These are phyloP conservation scores for Leptonema lineaticorne DNA, from an alignment of 1,140 invertebrate genomes.

Conservation along the genomic window DNA sequence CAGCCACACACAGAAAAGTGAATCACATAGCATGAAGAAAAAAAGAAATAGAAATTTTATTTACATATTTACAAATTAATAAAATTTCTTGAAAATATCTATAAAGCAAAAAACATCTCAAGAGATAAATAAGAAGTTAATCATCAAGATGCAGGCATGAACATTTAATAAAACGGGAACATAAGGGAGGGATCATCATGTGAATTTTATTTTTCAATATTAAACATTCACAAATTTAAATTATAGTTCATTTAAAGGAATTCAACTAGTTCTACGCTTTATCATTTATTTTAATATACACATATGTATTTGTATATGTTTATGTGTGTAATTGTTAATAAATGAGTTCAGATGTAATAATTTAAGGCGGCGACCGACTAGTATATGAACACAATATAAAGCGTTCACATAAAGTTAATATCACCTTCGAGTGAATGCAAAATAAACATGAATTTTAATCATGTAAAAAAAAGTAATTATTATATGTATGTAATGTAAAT, in stretches of 20 bases:
- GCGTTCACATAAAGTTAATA: too few relatives aligned
- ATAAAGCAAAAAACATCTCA: conserved; percentile 27
- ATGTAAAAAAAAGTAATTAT: too few relatives aligned
- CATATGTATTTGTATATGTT: neutral
- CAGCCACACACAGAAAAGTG: conserved; percentile 33
- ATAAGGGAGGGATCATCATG: neutral
- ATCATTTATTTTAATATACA: too few relatives aligned
- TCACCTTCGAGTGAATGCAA: too few relatives aligned
- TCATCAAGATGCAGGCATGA: conserved; percentile 31
- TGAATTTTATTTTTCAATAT: neutral
- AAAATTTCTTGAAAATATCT: conserved; percentile 20
- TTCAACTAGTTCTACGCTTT: neutral
- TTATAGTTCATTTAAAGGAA: neutral
- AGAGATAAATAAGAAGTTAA: conserved; percentile 8
- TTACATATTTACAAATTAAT: conserved; percentile 26
- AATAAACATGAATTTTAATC: too few relatives aligned
- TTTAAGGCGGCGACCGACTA: neutral
- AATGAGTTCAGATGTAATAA: neutral
- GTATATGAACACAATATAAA: neutral
- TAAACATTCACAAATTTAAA: neutral
- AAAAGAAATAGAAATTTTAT: conserved; percentile 24
- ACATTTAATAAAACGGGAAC: conserved; percentile 15
- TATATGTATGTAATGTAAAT: too few relatives aligned
- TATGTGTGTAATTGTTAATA: neutral
- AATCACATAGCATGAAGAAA: conserved; percentile 33